phyloP scores from a whole-genome alignment of 2,797 vertebrate species.

The Betta splendens region DNA sequence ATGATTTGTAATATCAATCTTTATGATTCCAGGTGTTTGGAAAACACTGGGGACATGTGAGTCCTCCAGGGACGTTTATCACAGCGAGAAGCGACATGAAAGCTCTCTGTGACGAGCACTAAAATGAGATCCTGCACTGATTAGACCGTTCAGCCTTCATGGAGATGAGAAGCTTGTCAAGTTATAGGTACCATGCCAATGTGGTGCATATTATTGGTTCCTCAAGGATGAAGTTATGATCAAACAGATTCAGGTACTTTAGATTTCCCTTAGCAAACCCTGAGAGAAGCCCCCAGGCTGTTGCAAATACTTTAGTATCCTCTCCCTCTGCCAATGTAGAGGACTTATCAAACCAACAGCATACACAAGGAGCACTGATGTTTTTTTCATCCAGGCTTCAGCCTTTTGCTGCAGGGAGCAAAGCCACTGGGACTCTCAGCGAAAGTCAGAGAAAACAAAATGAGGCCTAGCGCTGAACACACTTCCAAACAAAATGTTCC shows the following conservation, averaged over 20 bases:
- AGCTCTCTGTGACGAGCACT: slow-evolving; percentile 30
- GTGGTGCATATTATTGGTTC: slow-evolving; percentile 45
- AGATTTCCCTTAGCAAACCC: slow-evolving; percentile 60
- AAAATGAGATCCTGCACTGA: slow-evolving; percentile 37
- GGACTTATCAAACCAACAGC: slow-evolving; percentile 55
- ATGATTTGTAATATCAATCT: slow-evolving; percentile 3
- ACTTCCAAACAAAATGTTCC: slow-evolving; percentile 14
- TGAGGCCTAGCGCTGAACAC: slow-evolving; percentile 13
- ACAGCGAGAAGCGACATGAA: slow-evolving; percentile 30
- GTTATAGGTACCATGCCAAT: slow-evolving; percentile 33
- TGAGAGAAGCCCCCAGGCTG: slow-evolving; percentile 59
- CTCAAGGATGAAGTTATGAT: slow-evolving; percentile 56
- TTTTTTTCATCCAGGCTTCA: slow-evolving; percentile 21
- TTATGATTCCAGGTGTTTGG: slow-evolving; percentile 17
- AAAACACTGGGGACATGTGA: slow-evolving; percentile 4
- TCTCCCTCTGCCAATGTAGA: slow-evolving; percentile 39
- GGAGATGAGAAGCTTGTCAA: slow-evolving; percentile 29
- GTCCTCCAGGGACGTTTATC: background rate
- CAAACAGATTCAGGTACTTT: slow-evolving; percentile 67
- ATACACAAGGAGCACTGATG: slow-evolving; percentile 38
- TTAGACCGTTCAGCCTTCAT: slow-evolving; percentile 24
- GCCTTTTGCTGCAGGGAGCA: slow-evolving; percentile 38
- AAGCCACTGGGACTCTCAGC: slow-evolving; percentile 14
- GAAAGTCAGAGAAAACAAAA: slow-evolving; percentile 31
- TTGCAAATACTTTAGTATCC: slow-evolving; percentile 54